Evolutionary conservation across 30 jellyfish, hydroid and myxozoan genomes (phyloP), one percentile per base, ranked within the genome.

Genomic region (Aurelia sp.): DNA sequence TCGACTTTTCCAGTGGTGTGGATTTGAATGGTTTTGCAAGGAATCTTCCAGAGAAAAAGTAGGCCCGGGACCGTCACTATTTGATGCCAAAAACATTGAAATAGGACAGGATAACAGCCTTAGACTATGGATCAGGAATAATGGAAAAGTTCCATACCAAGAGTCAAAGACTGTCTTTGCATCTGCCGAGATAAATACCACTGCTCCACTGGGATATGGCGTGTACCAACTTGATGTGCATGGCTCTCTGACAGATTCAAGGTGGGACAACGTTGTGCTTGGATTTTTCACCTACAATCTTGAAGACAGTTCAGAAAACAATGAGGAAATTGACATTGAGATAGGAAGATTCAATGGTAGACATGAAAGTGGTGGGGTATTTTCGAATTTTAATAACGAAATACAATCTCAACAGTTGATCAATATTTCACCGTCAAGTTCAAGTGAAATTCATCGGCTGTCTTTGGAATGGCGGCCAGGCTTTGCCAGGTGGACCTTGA

Each of bases 11-110:
- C 6, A 7, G 0, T 81, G 91, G 91, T 81, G 91, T 68, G 91
- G 84, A 21, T 69, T 60, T 20, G 59, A 57, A 16, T 81, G 91
- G 91, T 51, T 67, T 35, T 64, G 40, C 11, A 81, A 81, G 57
- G 62, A 81, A 59, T 81, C 91, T 11, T 51, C 20, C 9, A 31
- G 66, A 7, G 91, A 81, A 55, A 81, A 67, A 66, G 84, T 81
- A 48, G 91, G 91, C 62, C 91, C 91, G 3, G 91, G 91, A 10
- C 91, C 84, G 21, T 81, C 91, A 1, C 20, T 60, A 7, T 81
- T 81, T 53, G 62, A 81, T 58, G 20, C 19, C 50, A 66, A 52
- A 50, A 81, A 81, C 62, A 73, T 81, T 16, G 91, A 81, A 20
- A 35, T 67, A 22, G 91, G 91, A 6, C 22, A 27, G 9, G 91